These are phyloP conservation scores for Phataginus tetradactyla DNA, from an alignment of 2,797 vertebrate species.

Conservation along the genomic window DNA sequence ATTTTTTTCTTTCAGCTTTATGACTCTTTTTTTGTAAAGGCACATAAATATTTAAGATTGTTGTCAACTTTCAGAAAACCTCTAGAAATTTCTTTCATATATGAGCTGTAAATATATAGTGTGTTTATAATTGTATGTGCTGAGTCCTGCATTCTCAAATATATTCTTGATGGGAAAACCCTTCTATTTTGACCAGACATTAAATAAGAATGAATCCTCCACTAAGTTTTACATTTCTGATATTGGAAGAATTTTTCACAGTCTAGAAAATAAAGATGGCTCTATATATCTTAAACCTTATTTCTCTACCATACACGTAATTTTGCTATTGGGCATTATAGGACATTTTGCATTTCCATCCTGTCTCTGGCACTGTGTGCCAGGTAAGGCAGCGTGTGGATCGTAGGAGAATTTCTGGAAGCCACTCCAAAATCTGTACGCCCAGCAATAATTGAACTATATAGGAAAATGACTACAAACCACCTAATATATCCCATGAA, in stretches of 20 bases:
- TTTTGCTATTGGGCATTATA: neutral
- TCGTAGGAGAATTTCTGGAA: neutral
- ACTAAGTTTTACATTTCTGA: neutral
- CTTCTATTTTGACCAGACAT: neutral
- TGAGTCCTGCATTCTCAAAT: neutral
- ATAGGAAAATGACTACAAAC: neutral
- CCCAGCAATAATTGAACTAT: neutral
- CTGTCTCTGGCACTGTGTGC: neutral
- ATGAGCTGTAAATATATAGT: neutral
- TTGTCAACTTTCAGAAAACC: neutral
- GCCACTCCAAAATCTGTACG: neutral
- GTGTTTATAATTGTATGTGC: neutral
- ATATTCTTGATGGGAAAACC: neutral
- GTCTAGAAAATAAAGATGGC: neutral
- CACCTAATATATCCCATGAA: neutral
- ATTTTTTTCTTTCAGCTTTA: constrained; percentile 3
- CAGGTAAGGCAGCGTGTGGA: neutral
- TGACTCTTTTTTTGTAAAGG: neutral
- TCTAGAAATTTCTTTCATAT: neutral
- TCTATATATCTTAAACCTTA: neutral
- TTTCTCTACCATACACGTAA: neutral
- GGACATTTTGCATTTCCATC: neutral
- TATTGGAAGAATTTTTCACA: neutral
- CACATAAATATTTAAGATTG: neutral
- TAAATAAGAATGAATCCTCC: neutral